Conservation (phyloP, 2,113 vertebrate genomes). For the Plectropomus leopardus region DNA sequence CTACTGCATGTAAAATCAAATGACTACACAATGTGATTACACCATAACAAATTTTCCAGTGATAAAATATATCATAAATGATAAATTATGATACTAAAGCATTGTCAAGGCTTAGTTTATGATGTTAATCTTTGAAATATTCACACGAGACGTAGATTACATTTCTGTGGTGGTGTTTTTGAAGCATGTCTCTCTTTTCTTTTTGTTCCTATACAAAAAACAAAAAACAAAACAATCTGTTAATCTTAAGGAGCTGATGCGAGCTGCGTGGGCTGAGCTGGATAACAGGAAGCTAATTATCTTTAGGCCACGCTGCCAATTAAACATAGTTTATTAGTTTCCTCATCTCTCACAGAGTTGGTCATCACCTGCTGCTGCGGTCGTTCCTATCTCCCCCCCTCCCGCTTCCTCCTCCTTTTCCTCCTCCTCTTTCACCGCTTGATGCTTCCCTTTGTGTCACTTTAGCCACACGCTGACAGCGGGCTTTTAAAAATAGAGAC, state of each 20-base stretch:
- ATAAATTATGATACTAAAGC: neutral
- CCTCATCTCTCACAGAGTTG: slow-evolving; percentile 47
- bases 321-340: slow-evolving; percentile 61
- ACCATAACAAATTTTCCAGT: no score
- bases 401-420: neutral
- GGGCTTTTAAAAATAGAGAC: slow-evolving; percentile 83
- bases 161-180: neutral
- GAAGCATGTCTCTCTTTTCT: neutral
- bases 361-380: slow-evolving; percentile 63
- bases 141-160: neutral
- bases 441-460: slow-evolving; percentile 67
- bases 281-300: slow-evolving; percentile 38
- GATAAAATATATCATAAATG: neutral
- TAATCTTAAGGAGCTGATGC: slow-evolving; percentile 30
- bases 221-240: slow-evolving; percentile 37
- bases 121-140: neutral
- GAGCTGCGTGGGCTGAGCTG: slow-evolving; percentile 31
- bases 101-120: neutral
- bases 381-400: slow-evolving; percentile 12
- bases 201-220: slow-evolving; percentile 6
- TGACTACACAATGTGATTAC: no score
- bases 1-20: no score
- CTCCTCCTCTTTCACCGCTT: slow-evolving; percentile 30
- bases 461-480: slow-evolving; percentile 73
- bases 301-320: slow-evolving; percentile 47